Conservation (phyloP, 2,113 vertebrate genomes). For the Pelmatolapia mariae region DNA sequence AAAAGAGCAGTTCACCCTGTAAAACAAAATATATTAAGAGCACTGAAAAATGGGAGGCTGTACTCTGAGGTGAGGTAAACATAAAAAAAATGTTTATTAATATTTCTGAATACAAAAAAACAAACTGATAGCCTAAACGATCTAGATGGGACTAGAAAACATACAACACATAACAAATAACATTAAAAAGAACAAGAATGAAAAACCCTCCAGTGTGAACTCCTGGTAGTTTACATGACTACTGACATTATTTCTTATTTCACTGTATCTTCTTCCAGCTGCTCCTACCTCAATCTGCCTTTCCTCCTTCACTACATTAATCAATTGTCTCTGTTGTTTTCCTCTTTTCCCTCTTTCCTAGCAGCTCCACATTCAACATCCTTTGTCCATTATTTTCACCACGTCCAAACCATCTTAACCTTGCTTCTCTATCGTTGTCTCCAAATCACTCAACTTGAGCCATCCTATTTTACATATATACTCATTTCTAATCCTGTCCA, state of each 20-base stretch:
- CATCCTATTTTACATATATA: not conserved
- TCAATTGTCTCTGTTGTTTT: not conserved
- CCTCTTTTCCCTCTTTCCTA: not conserved
- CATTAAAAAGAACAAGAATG: not conserved
- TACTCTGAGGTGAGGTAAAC: not conserved
- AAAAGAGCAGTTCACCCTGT: constrained; percentile 96
- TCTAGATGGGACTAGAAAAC: not conserved
- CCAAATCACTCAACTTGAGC: not conserved
- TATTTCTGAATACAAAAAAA: not conserved
- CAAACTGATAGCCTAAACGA: not conserved
- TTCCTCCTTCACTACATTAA: not conserved
- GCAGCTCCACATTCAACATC: not conserved
- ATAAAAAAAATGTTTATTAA: not conserved
- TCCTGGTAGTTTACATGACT: not conserved
- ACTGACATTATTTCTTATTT: not conserved
- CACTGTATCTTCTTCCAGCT: not conserved
- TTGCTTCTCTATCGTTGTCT: not conserved
- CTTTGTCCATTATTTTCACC: not conserved
- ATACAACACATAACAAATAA: not conserved
- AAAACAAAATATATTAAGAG: constrained; percentile 16
- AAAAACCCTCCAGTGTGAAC: not conserved
- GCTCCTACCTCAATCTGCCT: not conserved
- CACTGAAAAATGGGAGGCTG: not conserved
- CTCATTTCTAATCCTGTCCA: not conserved
- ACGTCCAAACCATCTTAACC: not conserved